Evolutionary conservation across 1,140 invertebrate species (phyloP).

Genomic region (Euura saliciscinereae): DNA sequence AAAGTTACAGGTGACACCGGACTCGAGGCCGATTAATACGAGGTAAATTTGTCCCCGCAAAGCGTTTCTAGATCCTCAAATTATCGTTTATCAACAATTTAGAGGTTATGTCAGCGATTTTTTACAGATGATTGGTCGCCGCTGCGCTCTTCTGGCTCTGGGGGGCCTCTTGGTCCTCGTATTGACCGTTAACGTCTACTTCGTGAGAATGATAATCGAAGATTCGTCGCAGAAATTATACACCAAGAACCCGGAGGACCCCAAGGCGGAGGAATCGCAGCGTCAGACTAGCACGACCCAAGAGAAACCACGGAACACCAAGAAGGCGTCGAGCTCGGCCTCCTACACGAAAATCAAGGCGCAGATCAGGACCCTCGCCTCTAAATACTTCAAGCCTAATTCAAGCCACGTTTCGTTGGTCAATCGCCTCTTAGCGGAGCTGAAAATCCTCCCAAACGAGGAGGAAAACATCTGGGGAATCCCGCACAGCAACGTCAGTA

Average conservation of each 20-base stretch:
- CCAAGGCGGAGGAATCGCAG: slow-evolving; percentile 26
- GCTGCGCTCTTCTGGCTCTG: slow-evolving; percentile 46
- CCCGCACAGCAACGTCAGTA: slow-evolving; percentile 47
- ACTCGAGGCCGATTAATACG: neutral
- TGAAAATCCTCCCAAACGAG: slow-evolving; percentile 39
- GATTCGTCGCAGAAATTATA: slow-evolving; percentile 41
- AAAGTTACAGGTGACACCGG: neutral
- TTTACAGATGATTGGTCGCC: slow-evolving; percentile 54
- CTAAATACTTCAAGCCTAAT: slow-evolving; percentile 50
- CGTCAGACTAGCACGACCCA: slow-evolving; percentile 26
- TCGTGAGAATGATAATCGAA: slow-evolving; percentile 53
- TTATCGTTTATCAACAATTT: neutral
- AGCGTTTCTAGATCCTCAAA: neutral
- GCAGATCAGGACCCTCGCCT: slow-evolving; percentile 42
- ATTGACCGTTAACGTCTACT: slow-evolving; percentile 49
- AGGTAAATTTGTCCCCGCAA: neutral
- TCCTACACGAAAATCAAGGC: slow-evolving; percentile 40
- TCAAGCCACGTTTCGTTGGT: slow-evolving; percentile 40
- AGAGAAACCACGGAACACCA: neutral
- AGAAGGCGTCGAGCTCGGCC: neutral
- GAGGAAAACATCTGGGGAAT: slow-evolving; percentile 46
- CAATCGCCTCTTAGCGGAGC: slow-evolving; percentile 42
- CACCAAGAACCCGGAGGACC: slow-evolving; percentile 28
- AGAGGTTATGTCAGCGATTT: too few relatives aligned
- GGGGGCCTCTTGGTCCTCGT: slow-evolving; percentile 51